Percentiles rank a stretch among this genome's conserved stretches.
phyloP scores from a whole-genome alignment of 2,113 vertebrate species.

The Xiphorhynchus elegans region DNA sequence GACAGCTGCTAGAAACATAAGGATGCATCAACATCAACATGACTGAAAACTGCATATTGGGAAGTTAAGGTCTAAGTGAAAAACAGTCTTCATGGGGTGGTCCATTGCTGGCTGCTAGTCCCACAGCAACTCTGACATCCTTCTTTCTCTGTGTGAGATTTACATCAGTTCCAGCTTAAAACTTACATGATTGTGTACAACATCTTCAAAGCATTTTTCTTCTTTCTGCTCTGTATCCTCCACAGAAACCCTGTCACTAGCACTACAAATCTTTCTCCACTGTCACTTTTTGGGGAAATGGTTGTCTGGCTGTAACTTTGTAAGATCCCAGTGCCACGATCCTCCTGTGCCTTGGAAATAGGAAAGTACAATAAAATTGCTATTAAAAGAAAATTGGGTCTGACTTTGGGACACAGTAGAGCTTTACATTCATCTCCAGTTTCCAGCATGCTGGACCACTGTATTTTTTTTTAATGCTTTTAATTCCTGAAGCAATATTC shows the following conservation, averaged over 20 bases:
- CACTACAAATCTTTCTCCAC: not conserved
- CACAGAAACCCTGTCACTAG: not conserved
- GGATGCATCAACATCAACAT: not conserved
- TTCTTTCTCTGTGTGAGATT: not conserved
- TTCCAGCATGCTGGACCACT: not conserved
- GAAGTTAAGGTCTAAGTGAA: not conserved
- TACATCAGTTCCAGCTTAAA: not conserved
- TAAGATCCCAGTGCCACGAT: not conserved
- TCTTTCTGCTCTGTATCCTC: not conserved
- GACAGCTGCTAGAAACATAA: not conserved
- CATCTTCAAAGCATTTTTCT: not conserved
- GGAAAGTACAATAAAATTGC: not conserved
- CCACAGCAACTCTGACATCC: not conserved
- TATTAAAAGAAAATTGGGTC: not conserved
- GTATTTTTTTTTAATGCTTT: not conserved
- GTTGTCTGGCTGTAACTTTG: not conserved
- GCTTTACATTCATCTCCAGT: not conserved
- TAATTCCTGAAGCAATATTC: not conserved
- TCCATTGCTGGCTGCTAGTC: not conserved
- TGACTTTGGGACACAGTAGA: not conserved
- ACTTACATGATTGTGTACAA: not conserved
- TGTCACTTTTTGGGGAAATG: not conserved
- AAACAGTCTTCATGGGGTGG: not conserved
- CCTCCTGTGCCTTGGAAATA: not conserved
- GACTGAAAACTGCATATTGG: not conserved